phyloP scores from a whole-genome alignment of 2,113 vertebrate genomes.

The Sterna hirundo region DNA sequence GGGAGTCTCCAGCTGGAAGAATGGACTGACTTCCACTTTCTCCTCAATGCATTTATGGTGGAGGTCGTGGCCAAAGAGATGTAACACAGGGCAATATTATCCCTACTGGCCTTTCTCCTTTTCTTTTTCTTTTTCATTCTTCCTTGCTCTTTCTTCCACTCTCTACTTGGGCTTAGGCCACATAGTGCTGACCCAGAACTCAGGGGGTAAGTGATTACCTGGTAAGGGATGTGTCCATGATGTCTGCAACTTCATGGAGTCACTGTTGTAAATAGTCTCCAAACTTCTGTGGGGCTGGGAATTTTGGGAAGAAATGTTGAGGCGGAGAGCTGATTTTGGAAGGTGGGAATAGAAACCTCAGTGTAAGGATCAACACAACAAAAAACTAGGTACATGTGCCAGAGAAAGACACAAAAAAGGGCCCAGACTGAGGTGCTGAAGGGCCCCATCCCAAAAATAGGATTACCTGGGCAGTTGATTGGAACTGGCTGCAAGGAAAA shows the following conservation, averaged over 20 bases:
- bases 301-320: not conserved
- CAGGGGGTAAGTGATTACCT: not conserved
- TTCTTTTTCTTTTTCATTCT: not conserved
- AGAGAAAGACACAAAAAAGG: not conserved
- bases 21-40: not conserved
- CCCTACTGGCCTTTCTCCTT: not conserved
- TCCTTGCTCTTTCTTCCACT: not conserved
- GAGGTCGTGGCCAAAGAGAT: not conserved
- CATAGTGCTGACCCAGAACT: not conserved
- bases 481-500: not conserved
- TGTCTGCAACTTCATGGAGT: not conserved
- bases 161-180: not conserved
- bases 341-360: not conserved
- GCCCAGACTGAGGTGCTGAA: not conserved
- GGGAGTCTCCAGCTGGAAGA: not conserved
- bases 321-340: not conserved
- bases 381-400: rapidly evolving
- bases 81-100: not conserved
- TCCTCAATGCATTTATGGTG: not conserved
- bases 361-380: not conserved
- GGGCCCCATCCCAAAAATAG: not conserved
- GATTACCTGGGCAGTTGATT: not conserved
- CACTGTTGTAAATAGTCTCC: not conserved
- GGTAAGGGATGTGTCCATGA: rapidly evolving
- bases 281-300: not conserved